Evolutionary conservation across 2,797 vertebrate genomes (phyloP), one percentile per base, ranked within the genome.

Genomic region (Momotus momota): DNA sequence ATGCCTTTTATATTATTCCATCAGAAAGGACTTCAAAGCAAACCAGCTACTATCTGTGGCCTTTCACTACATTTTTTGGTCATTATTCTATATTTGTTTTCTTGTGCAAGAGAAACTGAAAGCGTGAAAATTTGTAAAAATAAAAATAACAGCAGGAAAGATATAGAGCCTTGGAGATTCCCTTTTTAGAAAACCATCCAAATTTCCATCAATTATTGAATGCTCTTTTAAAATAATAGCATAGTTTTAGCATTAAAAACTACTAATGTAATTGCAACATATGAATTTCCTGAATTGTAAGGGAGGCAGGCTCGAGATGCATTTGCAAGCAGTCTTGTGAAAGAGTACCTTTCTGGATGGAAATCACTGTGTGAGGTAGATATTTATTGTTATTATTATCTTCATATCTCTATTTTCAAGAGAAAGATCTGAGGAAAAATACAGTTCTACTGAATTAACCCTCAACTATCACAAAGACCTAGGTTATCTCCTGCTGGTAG

Each of bases 71-170:
- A 11, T 49, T 75, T 94, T 89, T 85, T 41, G 31, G 46, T 75
- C n/a, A 54, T 71, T 78, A 66, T 82, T 93, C 54, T 88, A 15
- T 81, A 84, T 86, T 80, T 1, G 31, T 82, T 90, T 95, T 74
- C 43, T 78, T 92, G 35, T 86, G 64, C 38, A 81, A 87, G 57
- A 78, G 35, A 64, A 94, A 81, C 55, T 49, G 65, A 89, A 46
- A 96, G n/a, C 2, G 33, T 55, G 48, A 72, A 80, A 51, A 14
- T 94, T 93, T 54, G 91, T 95, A 84, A 88, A 93, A 96, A 70
- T 71, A 79, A 93, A 91, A 94, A 64, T 83, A 88, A 71, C 46
- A 73, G 19, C 77, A 43, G 51, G 46, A 82, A 92, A 91, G 96
- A 74, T 35, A 82, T 89, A 87, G 87, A 87, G 31, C 41, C 41